phyloP scores from a whole-genome alignment of 1,140 invertebrate genomes.

The Rhyzopertha dominica region DNA sequence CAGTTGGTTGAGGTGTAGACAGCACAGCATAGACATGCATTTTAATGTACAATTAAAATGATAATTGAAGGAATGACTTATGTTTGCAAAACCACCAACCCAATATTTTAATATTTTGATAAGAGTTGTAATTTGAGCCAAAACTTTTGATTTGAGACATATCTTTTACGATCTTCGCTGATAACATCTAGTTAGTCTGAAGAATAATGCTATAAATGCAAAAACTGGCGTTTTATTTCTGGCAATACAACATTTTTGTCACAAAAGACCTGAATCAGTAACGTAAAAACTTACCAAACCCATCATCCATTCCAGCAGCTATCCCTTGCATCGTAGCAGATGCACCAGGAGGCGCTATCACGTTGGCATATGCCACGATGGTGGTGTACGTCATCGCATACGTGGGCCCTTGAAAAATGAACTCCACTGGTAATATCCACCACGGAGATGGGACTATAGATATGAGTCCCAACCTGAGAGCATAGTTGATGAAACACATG shows the following conservation, averaged over 20 bases:
- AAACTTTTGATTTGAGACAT: too few relatives aligned
- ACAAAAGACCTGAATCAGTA: too few relatives aligned
- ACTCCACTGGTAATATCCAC: constrained; percentile 67
- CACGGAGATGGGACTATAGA: constrained; percentile 66
- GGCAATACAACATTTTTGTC: background rate
- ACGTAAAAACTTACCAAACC: constrained; percentile 59
- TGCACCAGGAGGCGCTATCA: constrained; percentile 67
- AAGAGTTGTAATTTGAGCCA: too few relatives aligned
- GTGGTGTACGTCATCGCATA: constrained; percentile 74
- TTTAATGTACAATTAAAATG: too few relatives aligned
- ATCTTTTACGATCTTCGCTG: too few relatives aligned
- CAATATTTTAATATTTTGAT: too few relatives aligned
- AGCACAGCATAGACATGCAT: too few relatives aligned
- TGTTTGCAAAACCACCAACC: too few relatives aligned
- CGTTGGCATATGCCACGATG: constrained; percentile 72
- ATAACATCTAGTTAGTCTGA: too few relatives aligned
- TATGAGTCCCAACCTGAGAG: constrained; percentile 60
- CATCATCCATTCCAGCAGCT: constrained; percentile 77
- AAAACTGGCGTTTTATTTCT: background rate
- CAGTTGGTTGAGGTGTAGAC: too few relatives aligned
- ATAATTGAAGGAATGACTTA: too few relatives aligned
- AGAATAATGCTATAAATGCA: too few relatives aligned
- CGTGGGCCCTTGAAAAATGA: constrained; percentile 70
- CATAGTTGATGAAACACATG: constrained; percentile 66
- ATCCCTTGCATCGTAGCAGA: constrained; percentile 76